Evolutionary conservation across 2,113 vertebrate species (phyloP), one percentile per base, ranked within the genome.

Genomic region (Campylomormyrus numenius): DNA sequence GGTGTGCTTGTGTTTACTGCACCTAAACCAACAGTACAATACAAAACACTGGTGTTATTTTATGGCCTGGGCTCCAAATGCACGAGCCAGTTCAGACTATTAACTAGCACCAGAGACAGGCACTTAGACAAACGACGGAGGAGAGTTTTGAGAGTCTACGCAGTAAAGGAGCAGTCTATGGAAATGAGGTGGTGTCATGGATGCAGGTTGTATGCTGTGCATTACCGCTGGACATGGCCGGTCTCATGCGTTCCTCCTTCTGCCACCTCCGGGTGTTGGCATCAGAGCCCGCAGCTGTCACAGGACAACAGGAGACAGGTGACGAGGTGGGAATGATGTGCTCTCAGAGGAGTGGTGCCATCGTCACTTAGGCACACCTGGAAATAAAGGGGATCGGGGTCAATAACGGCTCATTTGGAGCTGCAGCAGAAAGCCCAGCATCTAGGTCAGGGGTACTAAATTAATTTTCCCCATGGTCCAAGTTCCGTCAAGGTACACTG

Each of bases 151-250:
- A 46, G 15, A 62, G 53, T 9, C 0, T 4, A 42, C 52, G 31
- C 27, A 39, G 49, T 53, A 39, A 19, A 50, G 85, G 48, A 50
- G 21, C n/a, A 49, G 46, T 35, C 5, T 35, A 9, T 56, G 13
- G 13, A 35, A n/a, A 24, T n/a, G 45, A 21, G 24, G 45, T 48
- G 77, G 7, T 45, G 77, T 45, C n/a, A 1, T 39, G 6, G 77
- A 83, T 83, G 39, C 77, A 83, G 39, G 39, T 39, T 15, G 17
- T 19, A 13, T 11, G 50, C 11, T n/a, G 27, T 17, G n/a, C 85
- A 35, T 90, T 96, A 99, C 98, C 96, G 0, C 97, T 96, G 95
- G 97, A 96, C 98, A 98, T 99, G 91, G 95, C 94, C 90, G 92
- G 87, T 94, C 93, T 92, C 93, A 91, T 90, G 89, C 90, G 91